Base-by-base conservation (phyloP, 2,888 invertebrate species). In the Silvanus unidentatus region DNA sequence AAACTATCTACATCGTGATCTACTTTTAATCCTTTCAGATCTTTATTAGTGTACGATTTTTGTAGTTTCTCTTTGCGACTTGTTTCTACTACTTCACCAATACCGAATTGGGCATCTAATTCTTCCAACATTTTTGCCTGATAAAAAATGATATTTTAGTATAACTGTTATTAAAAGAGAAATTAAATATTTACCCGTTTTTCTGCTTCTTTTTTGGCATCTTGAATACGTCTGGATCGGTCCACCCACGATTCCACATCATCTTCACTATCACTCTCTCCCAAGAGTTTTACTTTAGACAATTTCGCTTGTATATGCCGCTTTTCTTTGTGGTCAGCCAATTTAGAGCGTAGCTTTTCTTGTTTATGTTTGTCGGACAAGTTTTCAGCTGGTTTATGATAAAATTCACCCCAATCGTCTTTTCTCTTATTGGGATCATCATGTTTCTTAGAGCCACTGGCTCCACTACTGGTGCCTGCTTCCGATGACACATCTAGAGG, bases 71-170 rank as follows among this genome's bases (percentile, higher is more conserved):
- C 75, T 40, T 74, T 73, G 52, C 80, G 79, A 60, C 90, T 90
- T 55, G 88, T 82, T 52, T 88, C 86, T n/a, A 96, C 79, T 39
- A 95, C 74, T 58, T 85, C 87, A 10, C 83, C 80, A 48, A 95
- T 84, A 22, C 95, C 96, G 77, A 97, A 96, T 68, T 90, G 94
- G 55, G 82, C 88, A 73, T 98, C 98, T 77, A 98, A 80, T 72
- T 97, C 94, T 72, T 96, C 93, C 63, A 98, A 71, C 76, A 90
- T 79, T 68, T 92, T 93, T 14, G 94, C 97, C 91, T 89, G n/a
- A n/a, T n/a, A n/a, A 65, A 5, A 60, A 48, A 28, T 44, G 47
- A 50, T 39, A 40, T 28, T 16, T 14, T 42, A 50, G 30, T 15
- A 15, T 8, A 22, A 39, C 37, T 13, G 29, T 37, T 13, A 32